phyloP scores from a whole-genome alignment of 1,140 invertebrate genomes.

The Brachionus sp. region DNA sequence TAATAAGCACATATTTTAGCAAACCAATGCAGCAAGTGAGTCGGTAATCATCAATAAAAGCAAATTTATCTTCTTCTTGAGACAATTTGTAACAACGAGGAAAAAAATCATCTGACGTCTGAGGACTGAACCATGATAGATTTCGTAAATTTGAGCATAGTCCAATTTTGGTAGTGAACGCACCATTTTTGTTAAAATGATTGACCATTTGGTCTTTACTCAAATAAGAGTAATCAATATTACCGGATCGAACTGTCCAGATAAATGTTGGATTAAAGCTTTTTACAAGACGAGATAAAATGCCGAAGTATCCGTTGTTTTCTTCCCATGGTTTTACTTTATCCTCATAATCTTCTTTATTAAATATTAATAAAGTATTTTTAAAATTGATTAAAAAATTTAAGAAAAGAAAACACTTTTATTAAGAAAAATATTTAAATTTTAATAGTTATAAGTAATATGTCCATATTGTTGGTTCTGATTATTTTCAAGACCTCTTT shows the following conservation, averaged over 20 bases:
- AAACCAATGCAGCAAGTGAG: slow-evolving; percentile 78
- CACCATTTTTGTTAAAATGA: slow-evolving; percentile 71
- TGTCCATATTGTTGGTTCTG: too few relatives aligned
- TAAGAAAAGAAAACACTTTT: background rate
- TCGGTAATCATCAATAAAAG: slow-evolving; percentile 84
- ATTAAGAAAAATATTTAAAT: too few relatives aligned
- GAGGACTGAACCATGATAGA: slow-evolving; percentile 82
- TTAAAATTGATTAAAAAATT: background rate
- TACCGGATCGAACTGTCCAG: slow-evolving; percentile 79
- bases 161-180: slow-evolving; percentile 78
- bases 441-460: too few relatives aligned
- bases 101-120: slow-evolving; percentile 73
- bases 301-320: slow-evolving; percentile 60
- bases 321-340: slow-evolving; percentile 59
- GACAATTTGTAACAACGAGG: slow-evolving; percentile 72
- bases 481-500: too few relatives aligned
- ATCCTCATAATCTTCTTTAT: slow-evolving; percentile 50
- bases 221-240: slow-evolving; percentile 68
- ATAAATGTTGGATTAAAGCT: slow-evolving; percentile 71
- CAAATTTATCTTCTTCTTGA: slow-evolving; percentile 76
- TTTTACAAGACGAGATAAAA: slow-evolving; percentile 60
- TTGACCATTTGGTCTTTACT: slow-evolving; percentile 69
- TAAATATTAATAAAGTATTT: slow-evolving; percentile 21
- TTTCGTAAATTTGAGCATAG: slow-evolving; percentile 75
- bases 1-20: slow-evolving; percentile 70